phyloP scores from a whole-genome alignment of 35 echinoderm and acorn worm genomes.

The Acanthaster planci region DNA sequence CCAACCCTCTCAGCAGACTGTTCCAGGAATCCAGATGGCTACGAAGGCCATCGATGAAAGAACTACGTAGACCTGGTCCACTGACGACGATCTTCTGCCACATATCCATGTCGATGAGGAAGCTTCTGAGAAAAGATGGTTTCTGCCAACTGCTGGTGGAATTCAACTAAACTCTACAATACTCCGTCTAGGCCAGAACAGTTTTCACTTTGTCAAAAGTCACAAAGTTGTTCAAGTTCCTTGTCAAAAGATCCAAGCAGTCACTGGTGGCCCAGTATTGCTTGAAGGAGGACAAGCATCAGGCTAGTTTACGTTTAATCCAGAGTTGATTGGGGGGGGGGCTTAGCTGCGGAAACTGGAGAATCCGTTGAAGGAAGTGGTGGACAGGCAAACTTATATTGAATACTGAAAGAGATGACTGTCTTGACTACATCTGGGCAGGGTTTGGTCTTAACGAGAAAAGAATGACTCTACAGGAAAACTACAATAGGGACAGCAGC shows the following conservation, averaged over 20 bases:
- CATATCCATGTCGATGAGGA: conserved; percentile 13
- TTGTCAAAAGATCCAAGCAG: background rate
- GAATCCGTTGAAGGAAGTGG: too few species aligned
- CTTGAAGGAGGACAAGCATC: background rate
- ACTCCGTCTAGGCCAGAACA: background rate
- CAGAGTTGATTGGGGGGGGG: too few species aligned
- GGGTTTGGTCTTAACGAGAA: too few species aligned
- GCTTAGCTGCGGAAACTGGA: too few species aligned
- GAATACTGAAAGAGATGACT: too few species aligned
- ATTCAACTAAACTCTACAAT: background rate
- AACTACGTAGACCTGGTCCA: conserved; percentile 14
- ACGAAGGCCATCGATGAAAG: conserved; percentile 37
- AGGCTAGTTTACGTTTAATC: too few species aligned
- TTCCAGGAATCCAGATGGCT: conserved; percentile 38
- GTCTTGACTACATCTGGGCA: too few species aligned
- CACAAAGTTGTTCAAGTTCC: background rate
- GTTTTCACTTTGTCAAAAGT: too few species aligned
- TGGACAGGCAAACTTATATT: too few species aligned
- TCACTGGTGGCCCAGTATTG: background rate
- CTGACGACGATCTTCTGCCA: conserved; percentile 35
- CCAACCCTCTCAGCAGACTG: conserved; percentile 18
- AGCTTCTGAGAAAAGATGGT: background rate
- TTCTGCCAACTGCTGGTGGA: background rate
- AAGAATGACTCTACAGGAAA: too few species aligned
- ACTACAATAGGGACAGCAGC: too few species aligned